Conservation (phyloP, 2,113 vertebrate genomes). For the Sinosuthora webbiana region DNA sequence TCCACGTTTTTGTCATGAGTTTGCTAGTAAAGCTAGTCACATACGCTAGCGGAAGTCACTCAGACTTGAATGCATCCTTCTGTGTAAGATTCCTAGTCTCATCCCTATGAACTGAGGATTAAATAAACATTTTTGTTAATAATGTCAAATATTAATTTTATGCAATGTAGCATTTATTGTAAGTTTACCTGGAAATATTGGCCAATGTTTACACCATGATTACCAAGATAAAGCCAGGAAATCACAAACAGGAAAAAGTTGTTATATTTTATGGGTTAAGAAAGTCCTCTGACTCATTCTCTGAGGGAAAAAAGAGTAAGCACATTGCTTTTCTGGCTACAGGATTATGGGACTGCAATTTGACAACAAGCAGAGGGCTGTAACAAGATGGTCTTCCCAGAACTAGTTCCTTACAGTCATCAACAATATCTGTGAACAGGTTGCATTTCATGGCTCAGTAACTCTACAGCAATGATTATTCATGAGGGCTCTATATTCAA, state of each 20-base stretch:
- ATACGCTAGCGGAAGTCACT: background rate
- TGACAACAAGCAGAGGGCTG: background rate
- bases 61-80: background rate
- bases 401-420: background rate
- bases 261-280: background rate
- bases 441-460: background rate
- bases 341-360: background rate
- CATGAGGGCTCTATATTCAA: accelerated
- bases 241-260: background rate
- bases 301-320: background rate
- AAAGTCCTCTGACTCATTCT: background rate
- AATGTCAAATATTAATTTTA: background rate
- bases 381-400: background rate
- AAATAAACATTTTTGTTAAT: background rate
- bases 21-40: background rate
- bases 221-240: conserved; percentile 2
- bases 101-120: background rate
- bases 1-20: background rate
- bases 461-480: background rate
- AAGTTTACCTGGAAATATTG: background rate
- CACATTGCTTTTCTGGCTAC: background rate
- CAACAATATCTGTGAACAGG: background rate
- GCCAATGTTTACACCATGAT: background rate
- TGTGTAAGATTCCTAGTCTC: background rate
- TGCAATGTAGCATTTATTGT: background rate